Percentiles rank a stretch among this genome's conserved stretches.
Evolutionary conservation across 2,797 vertebrate genomes (phyloP).

Genomic region (Peromyscus eremicus): DNA sequence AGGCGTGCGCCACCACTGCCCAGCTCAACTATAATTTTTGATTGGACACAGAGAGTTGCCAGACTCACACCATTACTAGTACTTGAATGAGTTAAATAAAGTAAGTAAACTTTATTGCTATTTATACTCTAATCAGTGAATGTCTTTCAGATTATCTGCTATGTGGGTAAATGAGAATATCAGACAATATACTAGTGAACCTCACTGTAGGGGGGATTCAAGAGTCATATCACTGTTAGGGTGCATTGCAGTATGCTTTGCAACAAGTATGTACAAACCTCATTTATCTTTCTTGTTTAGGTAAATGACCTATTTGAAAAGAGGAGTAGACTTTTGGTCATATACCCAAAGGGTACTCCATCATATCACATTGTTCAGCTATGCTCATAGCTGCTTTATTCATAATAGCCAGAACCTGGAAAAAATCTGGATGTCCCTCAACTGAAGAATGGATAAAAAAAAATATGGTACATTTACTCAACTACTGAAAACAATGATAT

Average conservation of each 20-base stretch:
- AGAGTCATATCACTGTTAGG: background rate
- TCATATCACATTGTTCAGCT: background rate
- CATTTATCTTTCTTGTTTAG: background rate
- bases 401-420: background rate
- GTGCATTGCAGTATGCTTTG: background rate
- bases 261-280: background rate
- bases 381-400: background rate
- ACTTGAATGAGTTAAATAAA: background rate
- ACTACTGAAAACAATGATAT: background rate
- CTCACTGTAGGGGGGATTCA: rapidly evolving
- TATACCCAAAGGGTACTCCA: background rate
- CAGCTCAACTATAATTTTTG: background rate
- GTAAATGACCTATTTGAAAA: background rate
- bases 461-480: background rate
- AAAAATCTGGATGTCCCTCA: background rate
- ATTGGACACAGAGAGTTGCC: background rate
- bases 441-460: background rate
- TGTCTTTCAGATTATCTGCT: background rate
- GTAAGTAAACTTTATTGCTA: background rate
- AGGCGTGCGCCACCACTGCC: too few species aligned
- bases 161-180: background rate
- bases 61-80: background rate
- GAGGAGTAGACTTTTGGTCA: background rate
- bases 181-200: background rate
- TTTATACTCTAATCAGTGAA: background rate